These are phyloP conservation scores for Rotaria macrura DNA, from an alignment of 2,888 invertebrate species.

Conservation along the genomic window DNA sequence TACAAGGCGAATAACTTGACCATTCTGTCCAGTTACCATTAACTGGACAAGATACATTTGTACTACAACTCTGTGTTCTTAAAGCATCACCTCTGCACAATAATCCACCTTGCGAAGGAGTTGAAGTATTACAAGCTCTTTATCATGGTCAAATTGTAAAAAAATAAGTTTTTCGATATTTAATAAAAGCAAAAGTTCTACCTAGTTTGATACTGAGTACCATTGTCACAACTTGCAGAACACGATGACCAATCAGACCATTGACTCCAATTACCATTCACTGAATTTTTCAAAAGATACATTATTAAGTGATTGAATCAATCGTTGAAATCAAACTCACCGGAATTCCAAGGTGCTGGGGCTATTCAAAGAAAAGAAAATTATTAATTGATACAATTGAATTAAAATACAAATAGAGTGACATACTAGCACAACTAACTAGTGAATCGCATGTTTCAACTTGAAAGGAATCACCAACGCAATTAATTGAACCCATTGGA, in stretches of 20 bases:
- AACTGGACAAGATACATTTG: background rate
- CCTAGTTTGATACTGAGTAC: slow-evolving; percentile 18
- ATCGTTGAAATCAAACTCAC: background rate
- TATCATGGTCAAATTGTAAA: background rate
- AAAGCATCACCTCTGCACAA: background rate
- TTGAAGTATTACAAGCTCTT: background rate
- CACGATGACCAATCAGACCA: slow-evolving; percentile 28
- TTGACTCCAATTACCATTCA: background rate
- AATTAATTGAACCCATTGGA: background rate
- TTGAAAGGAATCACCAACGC: background rate
- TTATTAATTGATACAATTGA: background rate
- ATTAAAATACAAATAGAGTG: background rate
- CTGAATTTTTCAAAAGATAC: background rate
- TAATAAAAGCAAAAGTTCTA: background rate
- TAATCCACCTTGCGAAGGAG: background rate
- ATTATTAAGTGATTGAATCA: too few relatives aligned
- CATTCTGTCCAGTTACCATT: slow-evolving; percentile 18
- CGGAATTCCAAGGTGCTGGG: background rate
- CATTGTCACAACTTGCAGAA: slow-evolving; percentile 27
- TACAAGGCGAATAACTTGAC: slow-evolving; percentile 1
- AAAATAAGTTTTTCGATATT: too few relatives aligned
- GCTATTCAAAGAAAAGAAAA: background rate
- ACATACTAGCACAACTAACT: background rate
- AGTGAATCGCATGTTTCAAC: background rate
- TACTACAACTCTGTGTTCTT: background rate